These are phyloP conservation scores for Punctoribates punctum DNA, from an alignment of 2,888 invertebrate genomes.

Conservation along the genomic window DNA sequence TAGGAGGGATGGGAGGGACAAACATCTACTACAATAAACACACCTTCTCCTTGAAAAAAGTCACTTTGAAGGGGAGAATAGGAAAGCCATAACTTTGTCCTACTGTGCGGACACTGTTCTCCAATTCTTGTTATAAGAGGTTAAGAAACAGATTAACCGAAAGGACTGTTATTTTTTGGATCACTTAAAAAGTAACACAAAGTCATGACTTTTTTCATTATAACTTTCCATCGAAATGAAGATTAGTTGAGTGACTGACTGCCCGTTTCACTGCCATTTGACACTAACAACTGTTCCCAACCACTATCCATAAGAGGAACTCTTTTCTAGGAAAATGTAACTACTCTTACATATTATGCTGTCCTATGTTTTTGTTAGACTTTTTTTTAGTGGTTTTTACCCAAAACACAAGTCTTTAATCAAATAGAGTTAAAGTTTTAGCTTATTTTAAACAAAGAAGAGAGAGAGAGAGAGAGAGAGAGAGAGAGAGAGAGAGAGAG, in stretches of 20 bases:
- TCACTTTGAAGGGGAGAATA: not conserved
- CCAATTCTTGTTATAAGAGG: slow-evolving; percentile 22
- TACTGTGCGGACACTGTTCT: slow-evolving; percentile 9
- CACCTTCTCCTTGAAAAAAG: not conserved
- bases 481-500: slow-evolving; percentile 8
- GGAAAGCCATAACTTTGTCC: not conserved
- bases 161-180: slow-evolving; percentile 13
- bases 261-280: too few species aligned
- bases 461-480: slow-evolving; percentile 29
- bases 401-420: not conserved
- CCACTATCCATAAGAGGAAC: not conserved
- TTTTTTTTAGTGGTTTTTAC: not conserved
- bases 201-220: not conserved
- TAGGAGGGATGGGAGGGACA: not conserved
- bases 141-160: slow-evolving; percentile 7
- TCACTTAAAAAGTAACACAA: slow-evolving; percentile 18
- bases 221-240: slow-evolving; percentile 13
- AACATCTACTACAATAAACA: not conserved
- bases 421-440: too few species aligned
- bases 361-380: not conserved
- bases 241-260: not conserved
- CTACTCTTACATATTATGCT: not conserved
- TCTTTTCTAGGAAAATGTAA: slow-evolving; percentile 9
- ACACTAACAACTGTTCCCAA: not conserved
- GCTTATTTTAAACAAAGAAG: not conserved